Evolutionary conservation across 2,797 vertebrate species (phyloP), one percentile per base, ranked within the genome.

Genomic region (Ispidina picta): DNA sequence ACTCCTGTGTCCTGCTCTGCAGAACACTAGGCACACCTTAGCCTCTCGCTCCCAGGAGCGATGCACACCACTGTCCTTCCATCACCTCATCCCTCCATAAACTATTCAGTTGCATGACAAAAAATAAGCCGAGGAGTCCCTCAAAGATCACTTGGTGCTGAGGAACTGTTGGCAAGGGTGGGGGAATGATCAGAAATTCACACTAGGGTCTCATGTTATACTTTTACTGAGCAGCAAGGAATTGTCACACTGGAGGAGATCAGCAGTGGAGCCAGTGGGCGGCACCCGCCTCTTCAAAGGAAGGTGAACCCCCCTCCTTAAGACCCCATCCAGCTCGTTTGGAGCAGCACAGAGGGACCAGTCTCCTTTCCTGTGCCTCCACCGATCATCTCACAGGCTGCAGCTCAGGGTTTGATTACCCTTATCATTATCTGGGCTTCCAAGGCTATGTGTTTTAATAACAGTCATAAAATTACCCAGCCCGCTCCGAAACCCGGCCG

Each of bases 381-480:
- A 22, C 3, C 23, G 8, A 14, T 11, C 87, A 11, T 7, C 70
- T 18, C 79, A 4, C n/a, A 13, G 75, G 89, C 75, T 64, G 76
- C 37, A 26, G 70, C 39, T 13, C 3, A 3, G 68, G n/a, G 37
- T 60, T 86, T 73, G 87, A 78, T 94, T 48, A 44, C 71, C 66
- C 73, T 66, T 75, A 84, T 64, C 81, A 28, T 78, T 49, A 90
- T 31, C 83, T 8, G 41, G 83, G 89, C 91, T 91, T 85, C 55
- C 76, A 89, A 72, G 83, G 76, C 54, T 39, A 43, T 9, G 13
- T 72, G 31, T 91, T 94, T 92, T 91, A 82, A 85, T 94, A 95
- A 88, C 35, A 69, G 39, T 52, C 83, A 43, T 66, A 66, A 91
- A 95, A 89, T 92, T 68, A 94, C 15, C 83, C 58, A 35, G 69